These are phyloP conservation scores for Crenuchus spilurus DNA, from an alignment of 2,797 vertebrate species.

Conservation along the genomic window DNA sequence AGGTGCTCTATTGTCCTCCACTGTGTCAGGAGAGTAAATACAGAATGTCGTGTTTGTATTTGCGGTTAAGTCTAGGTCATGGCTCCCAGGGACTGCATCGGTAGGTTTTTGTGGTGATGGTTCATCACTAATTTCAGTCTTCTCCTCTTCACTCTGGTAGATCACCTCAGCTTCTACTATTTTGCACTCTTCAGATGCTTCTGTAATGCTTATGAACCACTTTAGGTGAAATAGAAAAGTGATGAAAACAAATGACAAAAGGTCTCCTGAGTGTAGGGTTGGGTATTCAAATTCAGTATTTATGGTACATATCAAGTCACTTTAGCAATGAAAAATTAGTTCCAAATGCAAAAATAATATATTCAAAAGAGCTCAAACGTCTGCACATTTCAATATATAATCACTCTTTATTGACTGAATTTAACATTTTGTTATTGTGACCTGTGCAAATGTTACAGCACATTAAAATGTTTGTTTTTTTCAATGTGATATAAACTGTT, in stretches of 20 bases:
- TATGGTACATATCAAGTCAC: too few species aligned
- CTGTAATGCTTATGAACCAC: conserved; percentile 31
- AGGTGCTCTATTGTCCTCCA: conserved; percentile 6
- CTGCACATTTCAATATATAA: too few species aligned
- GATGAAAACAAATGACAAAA: not conserved
- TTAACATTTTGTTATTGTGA: too few species aligned
- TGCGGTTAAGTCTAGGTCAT: not conserved
- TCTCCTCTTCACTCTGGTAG: conserved; percentile 16
- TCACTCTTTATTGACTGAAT: too few species aligned
- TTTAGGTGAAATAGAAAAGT: conserved; percentile 19
- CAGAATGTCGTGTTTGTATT: not conserved
- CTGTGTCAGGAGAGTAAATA: conserved; percentile 18
- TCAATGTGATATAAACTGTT: too few species aligned
- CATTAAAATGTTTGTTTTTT: too few species aligned
- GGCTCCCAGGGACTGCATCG: not conserved
- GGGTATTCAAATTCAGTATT: too few species aligned
- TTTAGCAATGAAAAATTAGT: too few species aligned
- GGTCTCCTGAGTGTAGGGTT: not conserved
- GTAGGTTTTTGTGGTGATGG: conserved; percentile 20
- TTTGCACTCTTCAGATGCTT: conserved; percentile 44
- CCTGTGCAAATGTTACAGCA: too few species aligned
- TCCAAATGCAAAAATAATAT: too few species aligned
- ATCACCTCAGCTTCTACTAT: conserved; percentile 54
- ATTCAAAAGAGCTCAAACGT: too few species aligned
- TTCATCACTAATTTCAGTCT: conserved; percentile 17